Base-by-base conservation (phyloP, 1,140 invertebrate genomes). In the Nephotettix cincticeps region DNA sequence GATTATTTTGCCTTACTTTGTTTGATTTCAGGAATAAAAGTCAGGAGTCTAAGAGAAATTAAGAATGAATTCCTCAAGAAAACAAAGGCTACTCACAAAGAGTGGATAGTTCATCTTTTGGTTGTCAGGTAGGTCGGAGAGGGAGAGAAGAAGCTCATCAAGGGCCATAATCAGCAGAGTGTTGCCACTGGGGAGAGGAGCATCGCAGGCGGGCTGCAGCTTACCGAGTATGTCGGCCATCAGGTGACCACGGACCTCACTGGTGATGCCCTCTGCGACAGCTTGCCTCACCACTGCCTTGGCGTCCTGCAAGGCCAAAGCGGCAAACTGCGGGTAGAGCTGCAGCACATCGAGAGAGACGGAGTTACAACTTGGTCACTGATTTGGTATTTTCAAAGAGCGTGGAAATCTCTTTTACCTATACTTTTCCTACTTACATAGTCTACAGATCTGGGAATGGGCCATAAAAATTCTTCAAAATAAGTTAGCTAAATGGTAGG, bases 281-380 rank as follows among this genome's bases (percentile, higher is more conserved):
- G 63, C 63, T 21, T 21, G n/a, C n/a, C 3, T 21, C 36, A 65
- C 17, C 29, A 65, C 28, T 9, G 17, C 36, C n/a, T 30, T 30
- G 1, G 29, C 28, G 13, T 40, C 25, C 36, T 65, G 63, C 17
- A 65, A 2, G 11, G 63, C 63, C n/a, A 65, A 30, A 14, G 3
- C n/a, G 9, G 36, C 11, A 27, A 65, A 65, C 29, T 32, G 4
- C 11, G 29, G 14, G 28, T 32, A 11, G 28, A 65, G 11, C 63
- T 65, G 63, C 13, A 27, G 19, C 27, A 65, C 63, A 63, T 11
- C n/a, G n/a, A n/a, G n/a, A n/a, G n/a, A n/a, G n/a, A n/a, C n/a
- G n/a, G n/a, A n/a, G n/a, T n/a, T n/a, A n/a, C n/a, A n/a, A n/a
- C n/a, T n/a, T n/a, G n/a, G n/a, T n/a, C n/a, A n/a, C n/a, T n/a